phyloP scores from a whole-genome alignment of 2,888 invertebrate species.

The Habroteleia sp. region DNA sequence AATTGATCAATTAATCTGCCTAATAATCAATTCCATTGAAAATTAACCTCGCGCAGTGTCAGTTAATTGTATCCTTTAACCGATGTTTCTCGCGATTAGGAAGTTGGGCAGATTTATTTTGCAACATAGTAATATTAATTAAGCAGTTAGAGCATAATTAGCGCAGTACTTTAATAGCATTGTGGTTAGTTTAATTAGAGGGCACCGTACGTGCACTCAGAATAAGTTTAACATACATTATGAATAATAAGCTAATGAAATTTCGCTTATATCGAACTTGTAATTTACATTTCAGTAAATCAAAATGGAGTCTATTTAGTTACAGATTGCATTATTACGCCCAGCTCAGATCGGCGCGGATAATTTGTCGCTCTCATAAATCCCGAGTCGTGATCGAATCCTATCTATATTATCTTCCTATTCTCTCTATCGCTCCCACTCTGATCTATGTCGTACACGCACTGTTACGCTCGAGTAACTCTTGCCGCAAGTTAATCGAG shows the following conservation, averaged over 20 bases:
- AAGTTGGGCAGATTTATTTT: conserved; percentile 10
- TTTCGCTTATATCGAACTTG: not conserved
- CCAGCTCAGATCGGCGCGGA: conserved; percentile 22
- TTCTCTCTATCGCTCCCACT: conserved; percentile 51
- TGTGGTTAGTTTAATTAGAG: conserved; percentile 6
- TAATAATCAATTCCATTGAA: conserved; percentile 5
- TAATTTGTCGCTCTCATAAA: conserved; percentile 58
- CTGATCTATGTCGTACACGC: conserved; percentile 63
- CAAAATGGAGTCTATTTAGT: conserved; percentile 31
- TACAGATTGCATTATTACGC: conserved; percentile 44
- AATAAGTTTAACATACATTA: conserved; percentile 22
- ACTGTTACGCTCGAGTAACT: conserved; percentile 66
- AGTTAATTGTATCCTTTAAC: conserved; percentile 8
- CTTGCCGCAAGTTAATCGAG: conserved; percentile 67
- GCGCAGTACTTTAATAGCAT: conserved; percentile 14
- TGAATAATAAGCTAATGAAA: conserved; percentile 25
- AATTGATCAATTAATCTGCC: conserved; percentile 26
- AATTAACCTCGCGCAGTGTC: conserved; percentile 5
- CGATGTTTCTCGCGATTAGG: conserved; percentile 15
- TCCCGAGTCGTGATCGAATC: conserved; percentile 54
- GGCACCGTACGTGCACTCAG: not conserved
- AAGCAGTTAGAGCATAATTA: conserved; percentile 31
- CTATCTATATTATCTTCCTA: conserved; percentile 58
- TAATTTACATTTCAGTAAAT: conserved; percentile 28
- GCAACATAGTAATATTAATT: conserved; percentile 21